A percentile compares a stretch with the other conserved stretches of the same genome.
Evolutionary conservation across 2,888 invertebrate species (phyloP).

Genomic region (Hypercompe scribonia): DNA sequence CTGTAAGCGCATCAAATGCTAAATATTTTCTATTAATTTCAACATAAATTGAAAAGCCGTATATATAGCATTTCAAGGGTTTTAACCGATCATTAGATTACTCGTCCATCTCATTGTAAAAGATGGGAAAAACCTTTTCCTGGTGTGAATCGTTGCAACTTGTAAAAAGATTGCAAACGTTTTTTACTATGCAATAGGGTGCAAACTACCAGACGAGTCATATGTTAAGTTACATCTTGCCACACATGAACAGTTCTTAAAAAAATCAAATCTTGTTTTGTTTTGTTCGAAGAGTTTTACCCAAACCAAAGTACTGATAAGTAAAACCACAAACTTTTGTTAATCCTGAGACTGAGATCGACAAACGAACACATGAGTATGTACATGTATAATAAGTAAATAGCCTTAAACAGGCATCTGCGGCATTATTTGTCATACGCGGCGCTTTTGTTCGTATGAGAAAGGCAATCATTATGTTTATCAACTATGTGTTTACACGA

Average conservation of each 20-base stretch:
- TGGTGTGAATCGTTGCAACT: background rate
- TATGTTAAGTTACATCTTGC: no score
- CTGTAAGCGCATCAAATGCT: background rate
- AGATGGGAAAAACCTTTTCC: background rate
- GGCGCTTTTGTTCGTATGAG: conserved; percentile 11
- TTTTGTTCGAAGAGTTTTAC: no score
- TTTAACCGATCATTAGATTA: background rate
- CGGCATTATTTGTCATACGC: conserved; percentile 32
- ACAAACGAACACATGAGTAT: background rate
- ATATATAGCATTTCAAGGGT: background rate
- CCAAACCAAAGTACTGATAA: no score
- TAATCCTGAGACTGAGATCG: background rate
- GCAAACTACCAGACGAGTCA: no score
- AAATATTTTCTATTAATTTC: background rate
- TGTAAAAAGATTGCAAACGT: no score
- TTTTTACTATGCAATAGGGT: no score
- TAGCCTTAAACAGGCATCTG: conserved; percentile 26
- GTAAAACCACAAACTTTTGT: background rate
- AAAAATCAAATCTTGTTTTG: no score
- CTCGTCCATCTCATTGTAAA: background rate
- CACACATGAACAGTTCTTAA: no score
- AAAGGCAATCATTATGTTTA: conserved; percentile 12
- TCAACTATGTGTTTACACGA: conserved; percentile 3
- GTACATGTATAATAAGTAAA: background rate
- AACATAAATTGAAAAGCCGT: background rate